These are phyloP conservation scores for Podargus strigoides DNA, from an alignment of 2,797 vertebrate genomes.

Conservation along the genomic window DNA sequence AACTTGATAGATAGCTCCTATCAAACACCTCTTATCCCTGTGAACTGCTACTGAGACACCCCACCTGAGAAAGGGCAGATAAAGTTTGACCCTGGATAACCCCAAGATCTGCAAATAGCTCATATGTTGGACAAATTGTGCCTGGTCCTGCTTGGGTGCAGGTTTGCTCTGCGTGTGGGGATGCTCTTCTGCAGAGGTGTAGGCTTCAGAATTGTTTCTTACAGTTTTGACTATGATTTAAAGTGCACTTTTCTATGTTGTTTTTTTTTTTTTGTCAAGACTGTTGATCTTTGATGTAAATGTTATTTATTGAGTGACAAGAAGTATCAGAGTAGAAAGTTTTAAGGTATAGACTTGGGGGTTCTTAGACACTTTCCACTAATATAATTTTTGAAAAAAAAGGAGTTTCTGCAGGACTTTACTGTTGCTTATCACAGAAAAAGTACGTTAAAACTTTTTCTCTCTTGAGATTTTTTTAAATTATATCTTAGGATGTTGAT, in stretches of 20 bases:
- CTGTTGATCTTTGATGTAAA: background rate
- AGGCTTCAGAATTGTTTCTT: background rate
- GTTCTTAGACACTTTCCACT: background rate
- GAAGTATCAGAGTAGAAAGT: background rate
- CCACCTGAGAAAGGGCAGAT: background rate
- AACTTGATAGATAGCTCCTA: background rate
- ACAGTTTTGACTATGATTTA: background rate
- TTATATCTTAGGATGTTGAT: background rate
- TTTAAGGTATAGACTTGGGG: background rate
- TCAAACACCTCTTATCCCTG: background rate
- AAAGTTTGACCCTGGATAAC: background rate
- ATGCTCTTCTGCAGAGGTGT: background rate
- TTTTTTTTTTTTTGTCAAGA: background rate
- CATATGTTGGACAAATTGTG: accelerated
- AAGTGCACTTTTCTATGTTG: background rate
- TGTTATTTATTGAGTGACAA: background rate
- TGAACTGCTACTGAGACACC: background rate
- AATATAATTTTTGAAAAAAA: background rate
- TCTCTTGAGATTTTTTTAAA: background rate
- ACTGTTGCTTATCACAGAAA: background rate
- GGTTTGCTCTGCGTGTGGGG: accelerated
- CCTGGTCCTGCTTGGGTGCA: background rate
- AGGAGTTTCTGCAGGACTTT: background rate
- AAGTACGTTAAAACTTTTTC: accelerated
- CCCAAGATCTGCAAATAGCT: background rate